A percentile compares a stretch with the other conserved stretches of the same genome.
Evolutionary conservation across 2,797 vertebrate genomes (phyloP).

Genomic region (Pelodytes ibericus): DNA sequence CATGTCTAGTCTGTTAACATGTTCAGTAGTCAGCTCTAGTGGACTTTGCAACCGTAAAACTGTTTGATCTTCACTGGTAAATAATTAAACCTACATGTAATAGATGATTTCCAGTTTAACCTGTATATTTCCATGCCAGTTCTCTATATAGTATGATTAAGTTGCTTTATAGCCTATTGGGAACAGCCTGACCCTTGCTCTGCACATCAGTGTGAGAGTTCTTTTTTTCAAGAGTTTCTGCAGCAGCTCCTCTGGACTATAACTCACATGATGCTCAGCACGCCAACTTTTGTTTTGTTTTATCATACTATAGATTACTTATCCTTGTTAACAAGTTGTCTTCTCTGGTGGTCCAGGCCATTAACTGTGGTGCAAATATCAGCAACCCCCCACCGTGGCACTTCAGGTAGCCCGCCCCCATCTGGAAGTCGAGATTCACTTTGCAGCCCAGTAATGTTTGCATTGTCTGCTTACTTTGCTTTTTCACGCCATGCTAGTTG

Average conservation of each 20-base stretch:
- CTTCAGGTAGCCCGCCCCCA: not conserved
- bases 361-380: not conserved
- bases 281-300: too few species aligned
- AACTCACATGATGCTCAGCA: too few species aligned
- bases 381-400: not conserved
- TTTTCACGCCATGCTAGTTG: conserved; percentile 27
- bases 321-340: not conserved
- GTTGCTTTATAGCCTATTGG: too few species aligned
- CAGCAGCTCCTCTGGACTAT: too few species aligned
- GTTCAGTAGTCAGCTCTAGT: not conserved
- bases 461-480: conserved; percentile 41
- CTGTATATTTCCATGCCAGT: too few species aligned
- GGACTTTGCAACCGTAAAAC: conserved; percentile 36
- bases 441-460: conserved; percentile 29
- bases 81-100: conserved; percentile 39
- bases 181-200: too few species aligned
- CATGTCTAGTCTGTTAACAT: conserved; percentile 3
- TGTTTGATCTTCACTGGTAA: conserved; percentile 25
- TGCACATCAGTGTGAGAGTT: too few species aligned
- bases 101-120: not conserved
- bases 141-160: too few species aligned
- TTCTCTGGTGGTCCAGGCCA: not conserved
- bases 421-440: conserved; percentile 21
- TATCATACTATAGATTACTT: too few species aligned
- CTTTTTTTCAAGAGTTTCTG: not conserved